Base-by-base conservation (phyloP, 1,140 invertebrate genomes). In the Psilanteris sp. region DNA sequence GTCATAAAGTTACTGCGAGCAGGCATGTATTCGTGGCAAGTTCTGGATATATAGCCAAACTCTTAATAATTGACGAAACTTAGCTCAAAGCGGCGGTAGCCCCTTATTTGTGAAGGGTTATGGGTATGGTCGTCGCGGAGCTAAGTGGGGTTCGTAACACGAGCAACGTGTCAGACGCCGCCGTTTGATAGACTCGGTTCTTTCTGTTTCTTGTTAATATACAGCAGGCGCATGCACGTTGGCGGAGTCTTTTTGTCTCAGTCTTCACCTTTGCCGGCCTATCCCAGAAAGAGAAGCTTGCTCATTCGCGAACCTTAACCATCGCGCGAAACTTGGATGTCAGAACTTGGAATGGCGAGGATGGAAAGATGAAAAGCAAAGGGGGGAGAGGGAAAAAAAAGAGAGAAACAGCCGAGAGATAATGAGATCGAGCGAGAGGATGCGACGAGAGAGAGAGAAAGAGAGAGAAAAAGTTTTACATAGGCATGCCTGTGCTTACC, bases 281-380 rank as follows among this genome's bases (percentile, higher is more conserved):
- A 57, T 59, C 70, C 61, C 46, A 22, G 32, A 44, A 50, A 37
- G 55, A 43, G 55, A 57, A 46, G 34, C 62, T 52, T 26, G 52
- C 32, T 52, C 66, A 22, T 57, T 55, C 54, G 59, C 61, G 37
- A 62, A 73, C 62, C 68, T 77, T 70, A 26, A 76, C 79, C 70
- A 22, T 77, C 81, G 71, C 39, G 43, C 55, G 77, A 82, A 82
- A 84, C 81, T 84, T 84, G 55, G 64, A 81, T 66, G 78, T 77
- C 81, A 81, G 81, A 84, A 83, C 81, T 83, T 54, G 66, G 74
- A 78, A 46, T 50, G 59, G 70, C 77, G 78, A 71, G 37, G 10
- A 26, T 6, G 26, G 26, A 36, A 20, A 37, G n/a, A 22, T 52
- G 24, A 15, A n/a, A n/a, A n/a, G n/a, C n/a, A n/a, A 78, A 79